Percentiles rank a stretch among this genome's conserved stretches.
phyloP scores from a whole-genome alignment of 2,113 vertebrate genomes.

The Bubo blakistoni region DNA sequence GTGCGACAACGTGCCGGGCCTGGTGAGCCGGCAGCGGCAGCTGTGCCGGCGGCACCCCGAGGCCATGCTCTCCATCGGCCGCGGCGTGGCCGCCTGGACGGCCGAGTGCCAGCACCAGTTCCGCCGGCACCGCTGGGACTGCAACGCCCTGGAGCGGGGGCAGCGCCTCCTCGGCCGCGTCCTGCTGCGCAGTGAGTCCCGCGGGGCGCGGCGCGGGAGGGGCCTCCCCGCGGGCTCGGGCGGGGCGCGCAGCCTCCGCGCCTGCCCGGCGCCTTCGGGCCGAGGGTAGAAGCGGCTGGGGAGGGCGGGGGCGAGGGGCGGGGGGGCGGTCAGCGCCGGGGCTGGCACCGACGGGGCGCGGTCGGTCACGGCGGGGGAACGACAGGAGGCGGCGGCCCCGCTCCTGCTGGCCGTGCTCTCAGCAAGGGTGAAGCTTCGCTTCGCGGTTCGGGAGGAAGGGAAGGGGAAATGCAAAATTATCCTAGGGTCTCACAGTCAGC shows the following conservation, averaged over 20 bases:
- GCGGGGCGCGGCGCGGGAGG: neutral
- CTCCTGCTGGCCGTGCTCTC: too few relatives aligned
- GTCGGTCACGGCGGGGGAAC: neutral
- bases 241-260: neutral
- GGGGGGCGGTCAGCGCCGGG: neutral
- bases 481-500: neutral
- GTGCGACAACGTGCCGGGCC: conserved; percentile 94
- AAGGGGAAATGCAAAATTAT: neutral
- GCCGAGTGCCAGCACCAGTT: conserved; percentile 95
- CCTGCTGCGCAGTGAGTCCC: conserved; percentile 85
- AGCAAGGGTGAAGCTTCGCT: neutral
- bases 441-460: neutral
- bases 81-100: conserved; percentile 89
- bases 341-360: neutral
- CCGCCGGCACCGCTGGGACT: conserved; percentile 94
- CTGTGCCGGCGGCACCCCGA: conserved; percentile 89
- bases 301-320: neutral
- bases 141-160: conserved; percentile 85
- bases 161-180: conserved; percentile 89
- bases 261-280: too few relatives aligned
- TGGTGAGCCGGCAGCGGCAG: conserved; percentile 91
- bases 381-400: fast-evolving
- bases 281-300: fast-evolving
- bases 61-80: conserved; percentile 88
- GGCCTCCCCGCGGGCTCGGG: neutral